Evolutionary conservation across 2,113 vertebrate species (phyloP).

Genomic region (Cryptotis parvus): DNA sequence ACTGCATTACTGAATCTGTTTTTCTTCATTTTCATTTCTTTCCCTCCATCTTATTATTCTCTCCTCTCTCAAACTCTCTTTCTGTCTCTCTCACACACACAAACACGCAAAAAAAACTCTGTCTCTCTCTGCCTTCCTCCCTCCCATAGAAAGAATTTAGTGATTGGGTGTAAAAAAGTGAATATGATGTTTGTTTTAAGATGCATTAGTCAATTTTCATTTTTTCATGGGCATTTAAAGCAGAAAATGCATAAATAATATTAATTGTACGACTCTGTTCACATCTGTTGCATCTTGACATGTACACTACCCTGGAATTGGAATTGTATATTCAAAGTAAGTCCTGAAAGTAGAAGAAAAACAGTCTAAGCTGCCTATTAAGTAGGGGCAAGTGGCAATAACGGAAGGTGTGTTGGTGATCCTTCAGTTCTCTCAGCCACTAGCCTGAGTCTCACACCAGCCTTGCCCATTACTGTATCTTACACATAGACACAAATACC

Average conservation of each 20-base stretch:
- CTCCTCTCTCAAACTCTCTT: not conserved
- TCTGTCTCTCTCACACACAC: too few relatives aligned
- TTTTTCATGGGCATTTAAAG: constrained; percentile 80
- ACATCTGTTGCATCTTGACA: constrained; percentile 81
- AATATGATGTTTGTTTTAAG: constrained; percentile 51
- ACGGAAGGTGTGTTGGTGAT: constrained; percentile 60
- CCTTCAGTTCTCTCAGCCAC: constrained; percentile 1
- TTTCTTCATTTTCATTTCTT: not conserved
- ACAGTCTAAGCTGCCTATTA: constrained; percentile 73
- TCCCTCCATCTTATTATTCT: not conserved
- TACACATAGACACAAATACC: not conserved
- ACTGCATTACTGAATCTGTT: not conserved
- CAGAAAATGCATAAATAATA: constrained; percentile 81
- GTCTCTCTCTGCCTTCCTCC: not conserved
- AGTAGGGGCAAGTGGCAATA: constrained; percentile 52
- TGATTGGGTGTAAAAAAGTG: not conserved
- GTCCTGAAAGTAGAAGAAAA: constrained; percentile 74
- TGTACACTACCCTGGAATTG: constrained; percentile 68
- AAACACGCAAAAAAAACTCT: too few relatives aligned
- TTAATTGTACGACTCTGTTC: constrained; percentile 80
- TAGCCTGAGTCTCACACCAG: not conserved
- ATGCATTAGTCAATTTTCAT: constrained; percentile 64
- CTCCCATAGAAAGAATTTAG: not conserved
- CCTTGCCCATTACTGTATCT: constrained; percentile 49
- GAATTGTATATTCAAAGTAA: constrained; percentile 79